These are phyloP conservation scores for Elgaria multicarinata DNA, from an alignment of 2,113 vertebrate species.

Conservation along the genomic window DNA sequence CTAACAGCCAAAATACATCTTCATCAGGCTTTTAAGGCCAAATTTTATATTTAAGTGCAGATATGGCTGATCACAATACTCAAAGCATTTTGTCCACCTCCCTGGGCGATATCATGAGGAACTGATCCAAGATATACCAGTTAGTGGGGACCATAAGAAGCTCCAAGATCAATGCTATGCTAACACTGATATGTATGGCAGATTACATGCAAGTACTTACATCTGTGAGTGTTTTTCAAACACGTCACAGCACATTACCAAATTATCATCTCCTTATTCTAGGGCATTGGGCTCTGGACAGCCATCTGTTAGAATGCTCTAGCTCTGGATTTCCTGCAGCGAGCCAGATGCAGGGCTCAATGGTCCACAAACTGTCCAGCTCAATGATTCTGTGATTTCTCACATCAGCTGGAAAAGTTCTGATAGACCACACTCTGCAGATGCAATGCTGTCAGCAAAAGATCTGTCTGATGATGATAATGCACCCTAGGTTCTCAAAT, in stretches of 20 bases:
- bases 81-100: not conserved
- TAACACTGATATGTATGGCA: not conserved
- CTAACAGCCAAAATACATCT: conserved; percentile 32
- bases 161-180: not conserved
- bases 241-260: not conserved
- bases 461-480: not conserved
- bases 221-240: not conserved
- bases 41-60: not conserved
- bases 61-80: not conserved
- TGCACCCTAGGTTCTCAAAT: not conserved
- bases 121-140: not conserved
- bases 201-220: not conserved
- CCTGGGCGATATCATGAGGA: not conserved
- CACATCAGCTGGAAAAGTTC: not conserved
- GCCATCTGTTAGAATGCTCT: not conserved
- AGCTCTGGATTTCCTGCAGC: not conserved
- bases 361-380: not conserved
- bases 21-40: conserved; percentile 20
- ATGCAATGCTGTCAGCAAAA: not conserved
- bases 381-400: not conserved
- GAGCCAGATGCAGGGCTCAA: not conserved
- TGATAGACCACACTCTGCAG: not conserved
- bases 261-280: not conserved
- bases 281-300: not conserved
- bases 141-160: not conserved